Conservation (phyloP, 2,797 vertebrate genomes). For the Ataeniobius toweri region DNA sequence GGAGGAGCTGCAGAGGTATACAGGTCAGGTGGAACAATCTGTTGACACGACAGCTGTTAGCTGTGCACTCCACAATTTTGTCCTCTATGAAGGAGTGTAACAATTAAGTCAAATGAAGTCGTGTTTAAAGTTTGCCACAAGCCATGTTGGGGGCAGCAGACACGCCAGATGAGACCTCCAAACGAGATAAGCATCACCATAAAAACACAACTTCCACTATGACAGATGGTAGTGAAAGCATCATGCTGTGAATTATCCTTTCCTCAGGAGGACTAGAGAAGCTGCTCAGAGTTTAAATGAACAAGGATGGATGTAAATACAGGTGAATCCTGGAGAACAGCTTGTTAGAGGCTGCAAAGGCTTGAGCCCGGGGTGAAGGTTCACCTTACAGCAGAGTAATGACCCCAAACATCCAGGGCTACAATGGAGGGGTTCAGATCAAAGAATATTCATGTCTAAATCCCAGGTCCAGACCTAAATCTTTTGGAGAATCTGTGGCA, state of each 20-base stretch:
- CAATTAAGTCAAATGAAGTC: neutral
- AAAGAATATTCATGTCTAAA: neutral
- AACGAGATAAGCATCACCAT: neutral
- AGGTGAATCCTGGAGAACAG: neutral
- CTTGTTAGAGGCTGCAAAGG: neutral
- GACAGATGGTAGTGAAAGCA: neutral
- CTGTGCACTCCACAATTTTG: too few species aligned
- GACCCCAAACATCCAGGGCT: too few species aligned
- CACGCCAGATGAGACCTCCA: neutral
- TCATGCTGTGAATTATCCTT: neutral
- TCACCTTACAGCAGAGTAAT: neutral
- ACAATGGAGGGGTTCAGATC: neutral
- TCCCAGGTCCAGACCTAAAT: neutral
- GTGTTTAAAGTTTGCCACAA: neutral
- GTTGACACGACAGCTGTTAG: too few species aligned
- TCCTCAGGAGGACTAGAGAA: neutral
- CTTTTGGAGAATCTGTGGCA: neutral
- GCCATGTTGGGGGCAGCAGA: neutral
- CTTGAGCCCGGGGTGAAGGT: neutral
- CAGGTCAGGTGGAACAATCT: too few species aligned
- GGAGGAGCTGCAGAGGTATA: neutral
- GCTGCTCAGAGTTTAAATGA: neutral
- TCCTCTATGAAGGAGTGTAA: too few species aligned
- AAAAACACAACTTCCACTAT: neutral
- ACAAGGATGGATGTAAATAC: neutral